These are phyloP conservation scores for Nephrotoma appendiculata DNA, from an alignment of 2,888 invertebrate species.

Conservation along the genomic window DNA sequence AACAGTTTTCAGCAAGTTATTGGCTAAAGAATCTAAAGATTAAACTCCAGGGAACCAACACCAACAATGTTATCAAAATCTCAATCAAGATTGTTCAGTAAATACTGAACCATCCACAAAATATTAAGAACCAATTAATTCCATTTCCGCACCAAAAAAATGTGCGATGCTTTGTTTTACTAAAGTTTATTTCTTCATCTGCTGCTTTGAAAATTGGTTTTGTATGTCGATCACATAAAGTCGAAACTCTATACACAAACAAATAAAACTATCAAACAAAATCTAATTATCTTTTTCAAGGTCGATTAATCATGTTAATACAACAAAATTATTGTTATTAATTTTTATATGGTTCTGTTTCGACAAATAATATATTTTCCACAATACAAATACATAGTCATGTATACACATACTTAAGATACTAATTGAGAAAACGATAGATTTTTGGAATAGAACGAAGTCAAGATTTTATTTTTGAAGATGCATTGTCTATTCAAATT, in stretches of 20 bases:
- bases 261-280: neutral
- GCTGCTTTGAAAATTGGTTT: neutral
- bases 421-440: neutral
- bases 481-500: neutral
- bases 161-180: neutral
- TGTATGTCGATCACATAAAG: neutral
- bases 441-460: neutral
- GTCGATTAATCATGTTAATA: neutral
- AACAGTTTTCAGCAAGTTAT: neutral
- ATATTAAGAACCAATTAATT: too few relatives aligned
- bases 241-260: neutral
- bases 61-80: neutral
- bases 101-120: neutral
- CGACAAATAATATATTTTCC: neutral
- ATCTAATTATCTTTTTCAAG: neutral
- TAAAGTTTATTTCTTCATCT: neutral
- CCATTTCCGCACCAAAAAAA: neutral
- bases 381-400: neutral
- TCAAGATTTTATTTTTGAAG: neutral
- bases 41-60: neutral
- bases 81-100: neutral
- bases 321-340: neutral
- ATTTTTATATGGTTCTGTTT: neutral
- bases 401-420: neutral
- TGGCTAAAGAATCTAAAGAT: neutral